Conservation (phyloP, 1,140 invertebrate genomes). For the Vanessa atalanta region DNA sequence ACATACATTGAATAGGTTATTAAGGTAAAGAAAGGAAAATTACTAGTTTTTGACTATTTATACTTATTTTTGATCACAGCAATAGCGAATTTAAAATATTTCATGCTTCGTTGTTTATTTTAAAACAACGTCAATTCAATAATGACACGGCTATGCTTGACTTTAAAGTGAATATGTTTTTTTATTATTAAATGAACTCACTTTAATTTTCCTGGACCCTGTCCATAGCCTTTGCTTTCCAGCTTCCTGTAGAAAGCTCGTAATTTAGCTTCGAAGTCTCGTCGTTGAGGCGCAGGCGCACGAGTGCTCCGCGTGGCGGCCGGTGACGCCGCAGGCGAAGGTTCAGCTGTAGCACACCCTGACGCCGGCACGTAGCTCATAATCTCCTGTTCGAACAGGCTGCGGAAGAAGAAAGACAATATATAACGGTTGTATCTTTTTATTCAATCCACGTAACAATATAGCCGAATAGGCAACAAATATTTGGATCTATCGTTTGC, state of each 20-base stretch:
- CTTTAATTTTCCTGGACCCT: conserved; percentile 97
- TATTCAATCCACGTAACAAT: too few relatives aligned
- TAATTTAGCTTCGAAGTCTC: conserved; percentile 97
- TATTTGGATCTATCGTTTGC: too few relatives aligned
- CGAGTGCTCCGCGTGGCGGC: conserved; percentile 87
- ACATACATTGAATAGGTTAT: conserved; percentile 8
- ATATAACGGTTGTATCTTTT: background rate
- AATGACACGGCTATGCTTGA: too few relatives aligned
- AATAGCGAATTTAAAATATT: too few relatives aligned
- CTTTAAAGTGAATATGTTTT: too few relatives aligned
- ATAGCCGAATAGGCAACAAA: too few relatives aligned
- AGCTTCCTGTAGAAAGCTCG: conserved; percentile 97
- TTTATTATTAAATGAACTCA: conserved; percentile 77
- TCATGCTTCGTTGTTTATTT: too few relatives aligned
- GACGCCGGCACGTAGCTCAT: conserved; percentile 96
- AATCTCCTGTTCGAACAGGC: conserved; percentile 98
- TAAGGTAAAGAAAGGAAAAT: background rate
- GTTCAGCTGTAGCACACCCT: conserved; percentile 81
- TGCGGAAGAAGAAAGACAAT: conserved; percentile 64
- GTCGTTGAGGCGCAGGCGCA: conserved; percentile 92
- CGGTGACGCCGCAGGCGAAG: conserved; percentile 90
- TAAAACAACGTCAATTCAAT: too few relatives aligned
- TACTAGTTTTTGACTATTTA: background rate
- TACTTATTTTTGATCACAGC: too few relatives aligned
- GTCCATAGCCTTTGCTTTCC: conserved; percentile 97